phyloP scores from a whole-genome alignment of 2,113 vertebrate species.

The Paedocypris sp. region DNA sequence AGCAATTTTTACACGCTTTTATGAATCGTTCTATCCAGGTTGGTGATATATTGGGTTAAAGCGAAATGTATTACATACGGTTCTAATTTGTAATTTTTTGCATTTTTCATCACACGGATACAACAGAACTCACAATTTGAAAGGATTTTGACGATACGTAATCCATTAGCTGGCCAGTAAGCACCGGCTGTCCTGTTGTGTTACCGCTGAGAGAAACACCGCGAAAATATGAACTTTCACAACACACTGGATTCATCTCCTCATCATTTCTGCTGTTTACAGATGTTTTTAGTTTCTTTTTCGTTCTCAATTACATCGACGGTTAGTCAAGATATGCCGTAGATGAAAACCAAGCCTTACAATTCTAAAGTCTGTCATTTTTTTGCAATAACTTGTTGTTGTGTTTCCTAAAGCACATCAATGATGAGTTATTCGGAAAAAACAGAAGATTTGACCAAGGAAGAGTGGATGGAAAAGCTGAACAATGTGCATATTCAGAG shows the following conservation, averaged over 20 bases:
- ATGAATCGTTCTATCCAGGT: conserved; percentile 22
- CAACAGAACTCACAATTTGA: background rate
- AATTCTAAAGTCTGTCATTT: too few relatives aligned
- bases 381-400: background rate
- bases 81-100: background rate
- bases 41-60: background rate
- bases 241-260: conserved; percentile 1
- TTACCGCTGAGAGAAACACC: conserved; percentile 11
- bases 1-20: conserved; percentile 18
- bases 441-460: conserved; percentile 93
- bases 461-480: conserved; percentile 98
- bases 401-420: conserved; percentile 49
- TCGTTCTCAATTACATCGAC: background rate
- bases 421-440: conserved; percentile 98
- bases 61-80: background rate
- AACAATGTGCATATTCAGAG: conserved; percentile 96
- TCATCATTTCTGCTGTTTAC: too few relatives aligned
- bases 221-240: conserved; percentile 30
- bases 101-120: background rate
- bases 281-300: too few relatives aligned
- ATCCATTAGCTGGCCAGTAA: background rate
- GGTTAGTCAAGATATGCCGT: background rate
- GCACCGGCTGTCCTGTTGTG: background rate
- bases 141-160: background rate
- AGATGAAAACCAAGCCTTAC: background rate